Evolutionary conservation across 2,797 vertebrate species (phyloP), one percentile per base, ranked within the genome.

Genomic region (Rallus crepitans): DNA sequence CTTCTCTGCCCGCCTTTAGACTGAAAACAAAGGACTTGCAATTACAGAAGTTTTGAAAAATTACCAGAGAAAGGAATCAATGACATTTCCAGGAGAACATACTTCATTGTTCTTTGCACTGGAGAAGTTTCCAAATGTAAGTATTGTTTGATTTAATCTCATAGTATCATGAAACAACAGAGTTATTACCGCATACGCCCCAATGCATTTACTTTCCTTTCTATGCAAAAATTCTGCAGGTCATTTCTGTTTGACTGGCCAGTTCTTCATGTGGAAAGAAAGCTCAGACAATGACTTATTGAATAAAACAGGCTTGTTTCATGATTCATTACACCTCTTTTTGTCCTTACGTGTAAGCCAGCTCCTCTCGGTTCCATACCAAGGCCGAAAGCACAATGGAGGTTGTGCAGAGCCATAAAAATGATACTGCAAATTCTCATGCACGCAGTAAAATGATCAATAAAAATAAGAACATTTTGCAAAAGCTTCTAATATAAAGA

Each of bases 261-360:
- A 93, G 71, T 87, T 90, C 90, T 93, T 95, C 90, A 90, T 65
- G 94, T 97, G 94, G 96, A 97, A 97, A 96, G 90, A 87, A 91
- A 95, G 84, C 68, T 78, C 93, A 93, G 90, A 92, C 83, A 93
- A 71, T 73, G 61, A 84, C 94, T 95, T 95, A 95, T 69, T 95
- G 80, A 96, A 95, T 94, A 90, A 95, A 96, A 86, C 92, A 94
- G 95, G 56, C 53, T 96, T 89, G 80, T 97, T 96, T 95, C 82
- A 95, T 96, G 94, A 97, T 95, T 97, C 97, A 95, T 97, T 97
- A 95, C 90, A 64, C 59, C 66, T 86, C 75, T 96, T 92, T 95
- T 94, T 93, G 65, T 93, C 72, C 68, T 92, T 53, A 86, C 2
- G 45, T 72, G 65, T 90, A 93, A 95, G 71, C 82, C 89, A 94